These are phyloP conservation scores for Merops nubicus DNA, from an alignment of 2,113 vertebrate species.

Conservation along the genomic window DNA sequence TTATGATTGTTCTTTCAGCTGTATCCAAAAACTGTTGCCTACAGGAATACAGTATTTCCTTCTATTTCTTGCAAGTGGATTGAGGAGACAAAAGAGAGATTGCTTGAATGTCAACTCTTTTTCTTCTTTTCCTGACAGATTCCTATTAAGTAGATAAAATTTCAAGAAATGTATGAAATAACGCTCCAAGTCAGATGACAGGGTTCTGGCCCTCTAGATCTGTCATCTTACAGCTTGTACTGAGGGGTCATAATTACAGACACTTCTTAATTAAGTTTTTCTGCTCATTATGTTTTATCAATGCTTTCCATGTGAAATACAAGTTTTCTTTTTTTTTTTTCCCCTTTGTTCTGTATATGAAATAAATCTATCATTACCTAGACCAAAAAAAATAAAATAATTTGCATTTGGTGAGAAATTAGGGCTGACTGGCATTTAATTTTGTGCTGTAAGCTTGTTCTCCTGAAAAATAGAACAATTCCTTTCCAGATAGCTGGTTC, in stretches of 20 bases:
- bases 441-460: not conserved
- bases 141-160: not conserved
- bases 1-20: not conserved
- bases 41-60: not conserved
- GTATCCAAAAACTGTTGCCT: not conserved
- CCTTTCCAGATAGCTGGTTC: not conserved
- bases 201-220: not conserved
- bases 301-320: not conserved
- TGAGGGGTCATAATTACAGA: not conserved
- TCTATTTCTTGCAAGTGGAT: not conserved
- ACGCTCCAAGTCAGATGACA: not conserved
- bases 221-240: not conserved
- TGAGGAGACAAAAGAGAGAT: not conserved
- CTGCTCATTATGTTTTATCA: not conserved
- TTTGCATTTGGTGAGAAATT: not conserved
- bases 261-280: not conserved
- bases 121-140: not conserved
- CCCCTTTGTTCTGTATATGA: not conserved
- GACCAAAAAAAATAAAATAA: not conserved
- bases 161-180: slow-evolving; percentile 26
- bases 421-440: not conserved
- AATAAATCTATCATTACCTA: not conserved
- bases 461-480: not conserved
- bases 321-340: not conserved
- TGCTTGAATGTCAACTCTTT: not conserved